Evolutionary conservation across 2,888 invertebrate genomes (phyloP).

Genomic region (Pristionchus fissidentatus): DNA sequence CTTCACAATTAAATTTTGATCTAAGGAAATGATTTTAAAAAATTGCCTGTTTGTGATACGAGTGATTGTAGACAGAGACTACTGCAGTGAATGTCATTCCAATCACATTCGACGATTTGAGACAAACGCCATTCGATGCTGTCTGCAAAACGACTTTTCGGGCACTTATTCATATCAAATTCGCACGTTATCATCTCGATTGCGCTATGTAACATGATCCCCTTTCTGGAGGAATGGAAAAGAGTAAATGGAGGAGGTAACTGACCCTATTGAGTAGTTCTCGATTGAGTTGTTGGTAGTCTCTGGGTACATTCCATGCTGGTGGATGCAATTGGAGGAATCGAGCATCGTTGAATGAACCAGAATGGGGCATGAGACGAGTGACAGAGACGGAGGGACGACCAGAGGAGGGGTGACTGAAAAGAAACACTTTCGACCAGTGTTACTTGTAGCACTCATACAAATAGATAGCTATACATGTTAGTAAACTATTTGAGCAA

Average conservation of each 20-base stretch:
- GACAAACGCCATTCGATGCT: slow-evolving; percentile 28
- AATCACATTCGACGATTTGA: slow-evolving; percentile 49
- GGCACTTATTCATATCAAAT: no score
- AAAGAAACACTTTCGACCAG: no score
- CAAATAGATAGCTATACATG: not conserved
- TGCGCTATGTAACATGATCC: no score
- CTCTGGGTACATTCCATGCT: slow-evolving; percentile 14
- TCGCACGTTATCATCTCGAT: no score
- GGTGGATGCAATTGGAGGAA: slow-evolving; percentile 45
- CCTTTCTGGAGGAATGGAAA: not conserved
- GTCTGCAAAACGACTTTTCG: not conserved
- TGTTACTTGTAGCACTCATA: not conserved
- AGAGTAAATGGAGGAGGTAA: not conserved
- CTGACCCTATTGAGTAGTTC: slow-evolving; percentile 29
- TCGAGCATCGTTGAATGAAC: slow-evolving; percentile 49
- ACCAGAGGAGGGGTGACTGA: no score
- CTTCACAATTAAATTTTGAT: no score
- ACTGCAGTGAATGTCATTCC: slow-evolving; percentile 48
- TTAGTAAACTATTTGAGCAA: not conserved
- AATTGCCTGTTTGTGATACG: slow-evolving; percentile 36
- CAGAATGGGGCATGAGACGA: slow-evolving; percentile 42
- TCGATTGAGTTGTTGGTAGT: slow-evolving; percentile 21
- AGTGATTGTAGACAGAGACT: slow-evolving; percentile 40
- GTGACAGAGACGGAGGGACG: not conserved
- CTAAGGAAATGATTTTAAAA: no score